Percentiles rank a stretch among this genome's conserved stretches.
Conservation (phyloP, 2,797 vertebrate species). For the Periparus ater region DNA sequence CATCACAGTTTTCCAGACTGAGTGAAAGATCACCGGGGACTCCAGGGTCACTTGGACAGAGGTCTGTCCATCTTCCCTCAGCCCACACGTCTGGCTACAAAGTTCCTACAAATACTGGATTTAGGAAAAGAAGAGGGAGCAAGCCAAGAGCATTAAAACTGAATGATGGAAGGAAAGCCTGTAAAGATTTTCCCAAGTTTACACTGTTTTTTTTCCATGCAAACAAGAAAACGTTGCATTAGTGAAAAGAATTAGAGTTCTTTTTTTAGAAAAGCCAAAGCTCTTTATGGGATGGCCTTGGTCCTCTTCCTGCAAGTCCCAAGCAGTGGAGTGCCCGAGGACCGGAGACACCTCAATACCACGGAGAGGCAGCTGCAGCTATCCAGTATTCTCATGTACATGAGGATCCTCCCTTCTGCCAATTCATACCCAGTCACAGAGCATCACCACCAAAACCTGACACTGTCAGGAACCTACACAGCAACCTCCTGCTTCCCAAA, state of each 20-base stretch:
- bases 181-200: not conserved
- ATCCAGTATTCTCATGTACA: fast-evolving
- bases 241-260: not conserved
- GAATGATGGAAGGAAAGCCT: not conserved
- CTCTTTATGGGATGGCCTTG: not conserved
- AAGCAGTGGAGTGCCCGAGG: fast-evolving
- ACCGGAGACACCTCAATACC: not conserved
- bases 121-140: not conserved
- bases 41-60: not conserved
- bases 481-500: not conserved
- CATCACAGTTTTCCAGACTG: not conserved
- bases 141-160: not conserved
- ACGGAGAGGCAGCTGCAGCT: fast-evolving
- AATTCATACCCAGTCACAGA: not conserved
- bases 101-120: not conserved
- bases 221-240: not conserved
- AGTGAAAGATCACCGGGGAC: not conserved
- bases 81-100: not conserved
- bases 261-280: not conserved
- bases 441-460: not conserved
- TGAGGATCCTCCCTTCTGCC: not conserved
- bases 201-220: not conserved
- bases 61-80: not conserved
- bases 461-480: not conserved
- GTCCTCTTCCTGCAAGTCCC: not conserved